Evolutionary conservation across 2,888 invertebrate species (phyloP).

Genomic region (Linyphia triangularis): DNA sequence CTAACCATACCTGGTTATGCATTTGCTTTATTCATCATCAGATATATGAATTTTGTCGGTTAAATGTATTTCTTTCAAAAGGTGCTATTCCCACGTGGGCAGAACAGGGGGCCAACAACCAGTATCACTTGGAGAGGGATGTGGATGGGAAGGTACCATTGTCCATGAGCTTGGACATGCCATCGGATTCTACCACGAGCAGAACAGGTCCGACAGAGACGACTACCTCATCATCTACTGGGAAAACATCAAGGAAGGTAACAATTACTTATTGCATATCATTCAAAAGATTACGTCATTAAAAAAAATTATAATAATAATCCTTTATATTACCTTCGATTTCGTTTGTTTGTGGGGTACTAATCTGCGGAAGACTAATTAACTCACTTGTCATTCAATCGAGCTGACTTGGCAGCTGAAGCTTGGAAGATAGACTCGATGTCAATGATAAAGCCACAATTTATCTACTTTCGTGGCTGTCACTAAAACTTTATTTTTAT

Average conservation of each 20-base stretch:
- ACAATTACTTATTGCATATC: neutral
- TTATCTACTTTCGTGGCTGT: no score
- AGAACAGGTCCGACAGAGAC: conserved; percentile 79
- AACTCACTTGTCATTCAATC: no score
- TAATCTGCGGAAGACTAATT: neutral
- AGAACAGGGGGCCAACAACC: conserved; percentile 41
- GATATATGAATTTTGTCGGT: neutral
- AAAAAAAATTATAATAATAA: neutral
- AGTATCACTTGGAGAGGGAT: conserved; percentile 63
- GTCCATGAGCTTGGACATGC: conserved; percentile 65
- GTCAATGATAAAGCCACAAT: no score
- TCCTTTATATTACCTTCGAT: no score
- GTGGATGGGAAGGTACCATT: conserved; percentile 45
- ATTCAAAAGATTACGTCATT: neutral
- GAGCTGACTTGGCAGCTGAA: no score
- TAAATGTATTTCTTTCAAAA: no score
- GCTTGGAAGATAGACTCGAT: no score
- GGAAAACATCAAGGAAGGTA: conserved; percentile 77
- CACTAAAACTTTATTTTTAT: no score
- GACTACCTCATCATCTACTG: conserved; percentile 78
- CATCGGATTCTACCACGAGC: no score
- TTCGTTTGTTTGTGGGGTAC: no score
- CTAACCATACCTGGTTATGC: neutral
- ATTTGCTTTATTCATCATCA: no score
- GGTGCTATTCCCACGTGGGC: conserved; percentile 59